A percentile compares a stretch with the other conserved stretches of the same genome.
These are phyloP conservation scores for Drosophila truncata DNA, from an alignment of 1,140 invertebrate species.

Conservation along the genomic window DNA sequence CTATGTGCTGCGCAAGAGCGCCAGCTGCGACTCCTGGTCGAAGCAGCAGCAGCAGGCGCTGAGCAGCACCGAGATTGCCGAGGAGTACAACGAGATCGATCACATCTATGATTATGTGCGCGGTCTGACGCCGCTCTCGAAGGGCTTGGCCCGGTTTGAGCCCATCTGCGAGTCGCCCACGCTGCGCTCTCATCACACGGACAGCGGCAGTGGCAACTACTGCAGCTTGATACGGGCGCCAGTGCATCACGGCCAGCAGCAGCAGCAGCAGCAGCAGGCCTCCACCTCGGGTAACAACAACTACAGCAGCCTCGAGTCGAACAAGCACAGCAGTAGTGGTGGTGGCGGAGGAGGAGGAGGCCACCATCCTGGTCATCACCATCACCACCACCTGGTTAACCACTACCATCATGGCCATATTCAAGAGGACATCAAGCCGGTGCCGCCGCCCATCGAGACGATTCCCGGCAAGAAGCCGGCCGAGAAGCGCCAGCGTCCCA, in stretches of 20 bases:
- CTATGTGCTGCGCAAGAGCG: constrained; percentile 89
- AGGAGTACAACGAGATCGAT: constrained; percentile 98
- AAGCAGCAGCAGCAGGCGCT: constrained; percentile 77
- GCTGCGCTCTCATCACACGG: constrained; percentile 82
- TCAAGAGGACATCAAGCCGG: constrained; percentile 89
- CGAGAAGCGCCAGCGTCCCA: constrained; percentile 87
- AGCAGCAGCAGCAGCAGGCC: constrained; percentile 39
- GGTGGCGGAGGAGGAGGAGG: constrained; percentile 59
- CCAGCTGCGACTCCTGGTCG: constrained; percentile 88
- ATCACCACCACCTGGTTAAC: constrained; percentile 84
- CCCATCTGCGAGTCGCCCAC: constrained; percentile 85
- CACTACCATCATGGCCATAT: constrained; percentile 86
- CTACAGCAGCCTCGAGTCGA: constrained; percentile 82
- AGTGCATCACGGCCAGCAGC: constrained; percentile 24
- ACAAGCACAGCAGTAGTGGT: constrained; percentile 75
- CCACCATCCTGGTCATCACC: constrained; percentile 54
- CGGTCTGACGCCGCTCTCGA: constrained; percentile 95
- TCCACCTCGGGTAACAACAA: constrained; percentile 71
- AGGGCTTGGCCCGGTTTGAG: constrained; percentile 89
- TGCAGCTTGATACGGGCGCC: constrained; percentile 79
- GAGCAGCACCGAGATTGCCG: constrained; percentile 87
- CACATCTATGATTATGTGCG: constrained; percentile 98
- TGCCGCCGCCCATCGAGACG: constrained; percentile 95
- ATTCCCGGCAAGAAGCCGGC: constrained; percentile 93
- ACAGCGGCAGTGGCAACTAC: constrained; percentile 82